These are phyloP conservation scores for Genyomyrus donnyi DNA, from an alignment of 2,113 vertebrate genomes.

Conservation along the genomic window DNA sequence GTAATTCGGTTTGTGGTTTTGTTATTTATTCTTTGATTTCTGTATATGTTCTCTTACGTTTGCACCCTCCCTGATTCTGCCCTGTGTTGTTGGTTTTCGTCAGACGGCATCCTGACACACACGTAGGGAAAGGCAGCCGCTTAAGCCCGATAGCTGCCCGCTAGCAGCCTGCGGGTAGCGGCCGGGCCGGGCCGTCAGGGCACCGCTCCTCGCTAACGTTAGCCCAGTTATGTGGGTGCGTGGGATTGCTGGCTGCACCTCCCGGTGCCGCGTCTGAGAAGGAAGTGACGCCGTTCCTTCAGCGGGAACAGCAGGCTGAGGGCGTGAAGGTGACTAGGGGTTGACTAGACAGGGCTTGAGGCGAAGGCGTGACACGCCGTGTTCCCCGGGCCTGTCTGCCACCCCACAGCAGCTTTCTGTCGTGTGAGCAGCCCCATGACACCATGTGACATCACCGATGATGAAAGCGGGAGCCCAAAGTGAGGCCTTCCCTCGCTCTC, in stretches of 20 bases:
- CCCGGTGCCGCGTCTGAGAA: background rate
- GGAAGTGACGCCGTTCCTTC: background rate
- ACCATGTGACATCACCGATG: slow-evolving; percentile 12
- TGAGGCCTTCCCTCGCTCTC: background rate
- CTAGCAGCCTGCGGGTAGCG: background rate
- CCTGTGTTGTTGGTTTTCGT: slow-evolving; percentile 1
- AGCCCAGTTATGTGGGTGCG: background rate
- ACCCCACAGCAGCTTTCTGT: background rate
- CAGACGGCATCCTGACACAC: background rate
- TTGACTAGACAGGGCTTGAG: background rate
- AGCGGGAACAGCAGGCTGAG: background rate
- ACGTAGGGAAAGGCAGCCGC: background rate
- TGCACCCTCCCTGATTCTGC: background rate
- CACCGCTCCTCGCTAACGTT: background rate
- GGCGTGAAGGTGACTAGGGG: background rate
- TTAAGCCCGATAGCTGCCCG: background rate
- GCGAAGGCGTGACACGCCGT: background rate
- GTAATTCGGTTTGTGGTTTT: background rate
- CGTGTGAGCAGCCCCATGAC: background rate
- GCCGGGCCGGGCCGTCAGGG: background rate
- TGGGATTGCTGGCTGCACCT: background rate
- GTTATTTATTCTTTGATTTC: background rate
- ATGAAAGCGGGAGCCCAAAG: background rate
- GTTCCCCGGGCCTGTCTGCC: background rate
- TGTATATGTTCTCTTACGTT: background rate